Percentiles rank a stretch among this genome's conserved stretches.
Evolutionary conservation across 2,113 vertebrate genomes (phyloP).

Genomic region (Chunga burmeisteri): DNA sequence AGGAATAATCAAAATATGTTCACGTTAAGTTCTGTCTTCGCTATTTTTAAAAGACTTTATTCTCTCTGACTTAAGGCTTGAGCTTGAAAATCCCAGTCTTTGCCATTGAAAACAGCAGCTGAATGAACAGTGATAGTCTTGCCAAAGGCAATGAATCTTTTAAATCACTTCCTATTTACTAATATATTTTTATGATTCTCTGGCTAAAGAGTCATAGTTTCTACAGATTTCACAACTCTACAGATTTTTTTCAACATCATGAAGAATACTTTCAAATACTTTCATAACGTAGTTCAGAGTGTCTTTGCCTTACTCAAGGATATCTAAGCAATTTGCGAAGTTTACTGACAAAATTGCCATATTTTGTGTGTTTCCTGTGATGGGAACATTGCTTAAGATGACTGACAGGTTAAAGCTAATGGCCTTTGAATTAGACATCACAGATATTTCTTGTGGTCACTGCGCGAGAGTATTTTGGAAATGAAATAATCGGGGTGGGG

Average conservation of each 20-base stretch:
- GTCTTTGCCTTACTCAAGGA: neutral
- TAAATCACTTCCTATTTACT: neutral
- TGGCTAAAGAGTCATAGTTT: neutral
- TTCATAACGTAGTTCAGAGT: neutral
- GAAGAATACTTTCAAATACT: neutral
- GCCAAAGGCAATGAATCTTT: neutral
- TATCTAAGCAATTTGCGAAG: neutral
- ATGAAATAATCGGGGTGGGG: fast-evolving
- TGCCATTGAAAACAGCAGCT: neutral
- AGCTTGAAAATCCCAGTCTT: neutral
- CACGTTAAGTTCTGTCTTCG: neutral
- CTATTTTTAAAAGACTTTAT: neutral
- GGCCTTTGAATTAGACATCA: neutral
- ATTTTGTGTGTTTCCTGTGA: neutral
- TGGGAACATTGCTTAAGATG: neutral
- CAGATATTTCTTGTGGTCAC: neutral
- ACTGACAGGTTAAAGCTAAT: neutral
- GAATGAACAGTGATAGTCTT: neutral
- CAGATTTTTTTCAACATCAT: neutral
- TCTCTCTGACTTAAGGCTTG: neutral
- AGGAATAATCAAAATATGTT: neutral
- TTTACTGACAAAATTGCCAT: neutral
- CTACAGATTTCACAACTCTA: neutral
- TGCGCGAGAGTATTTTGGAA: neutral
- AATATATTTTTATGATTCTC: neutral